Evolutionary conservation across 2,888 invertebrate genomes (phyloP).

Genomic region (Oscheius onirici): DNA sequence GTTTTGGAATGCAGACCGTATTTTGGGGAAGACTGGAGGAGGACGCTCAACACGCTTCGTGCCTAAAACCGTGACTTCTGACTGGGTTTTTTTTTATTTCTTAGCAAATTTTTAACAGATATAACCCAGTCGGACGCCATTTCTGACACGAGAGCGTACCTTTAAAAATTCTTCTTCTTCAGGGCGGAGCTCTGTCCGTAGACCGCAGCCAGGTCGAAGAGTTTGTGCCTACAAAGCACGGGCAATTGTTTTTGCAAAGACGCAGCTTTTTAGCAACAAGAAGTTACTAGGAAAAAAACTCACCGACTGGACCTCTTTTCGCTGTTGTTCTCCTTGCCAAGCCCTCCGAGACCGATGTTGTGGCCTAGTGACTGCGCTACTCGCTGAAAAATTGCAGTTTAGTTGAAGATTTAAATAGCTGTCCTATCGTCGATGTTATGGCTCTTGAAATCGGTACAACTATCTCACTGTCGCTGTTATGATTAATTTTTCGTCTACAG

Average conservation of each 20-base stretch:
- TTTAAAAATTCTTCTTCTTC: constrained; percentile 4
- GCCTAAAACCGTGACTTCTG: constrained; percentile 32
- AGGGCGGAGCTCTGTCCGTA: background rate
- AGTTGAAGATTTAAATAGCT: background rate
- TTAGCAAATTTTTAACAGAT: background rate
- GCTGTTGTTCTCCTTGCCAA: constrained; percentile 13
- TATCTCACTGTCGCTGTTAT: too few relatives aligned
- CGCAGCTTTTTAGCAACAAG: background rate
- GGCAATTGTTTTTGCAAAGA: background rate
- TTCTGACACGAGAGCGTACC: constrained; percentile 35
- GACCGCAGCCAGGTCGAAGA: constrained; percentile 5
- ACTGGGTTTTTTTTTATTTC: background rate
- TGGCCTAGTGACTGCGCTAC: background rate
- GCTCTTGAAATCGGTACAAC: too few relatives aligned
- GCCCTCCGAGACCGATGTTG: background rate
- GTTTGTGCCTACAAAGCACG: constrained; percentile 34
- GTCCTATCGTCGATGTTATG: too few relatives aligned
- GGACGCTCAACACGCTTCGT: constrained; percentile 23
- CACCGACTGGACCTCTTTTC: constrained; percentile 20
- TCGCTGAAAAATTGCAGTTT: constrained; percentile 14
- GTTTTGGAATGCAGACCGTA: constrained; percentile 21
- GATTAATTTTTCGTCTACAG: too few relatives aligned
- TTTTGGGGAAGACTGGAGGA: background rate
- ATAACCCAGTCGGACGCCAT: constrained; percentile 7
- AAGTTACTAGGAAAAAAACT: background rate